phyloP scores from a whole-genome alignment of 2,888 invertebrate genomes.

The Phengaris alcon region DNA sequence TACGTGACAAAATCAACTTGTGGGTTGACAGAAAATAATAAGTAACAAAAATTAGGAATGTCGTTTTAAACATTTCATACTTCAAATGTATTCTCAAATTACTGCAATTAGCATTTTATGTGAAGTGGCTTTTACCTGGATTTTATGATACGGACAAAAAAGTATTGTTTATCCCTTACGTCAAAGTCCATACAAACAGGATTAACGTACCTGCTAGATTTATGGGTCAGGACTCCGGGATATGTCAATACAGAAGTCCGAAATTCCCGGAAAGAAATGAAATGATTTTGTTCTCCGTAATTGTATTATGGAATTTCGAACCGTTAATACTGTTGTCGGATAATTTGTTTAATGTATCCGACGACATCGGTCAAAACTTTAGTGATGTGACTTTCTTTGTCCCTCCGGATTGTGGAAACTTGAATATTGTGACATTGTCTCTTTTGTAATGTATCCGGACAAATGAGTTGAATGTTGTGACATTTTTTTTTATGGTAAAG shows the following conservation, averaged over 20 bases:
- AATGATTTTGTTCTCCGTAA: slow-evolving; percentile 20
- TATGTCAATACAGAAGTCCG: slow-evolving; percentile 23
- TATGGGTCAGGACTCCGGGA: slow-evolving; percentile 23
- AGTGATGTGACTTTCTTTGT: background rate
- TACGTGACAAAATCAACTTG: background rate
- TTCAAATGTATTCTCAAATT: slow-evolving; percentile 15
- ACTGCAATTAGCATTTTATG: slow-evolving; percentile 18
- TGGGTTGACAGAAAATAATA: background rate
- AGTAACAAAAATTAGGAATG: slow-evolving; percentile 23
- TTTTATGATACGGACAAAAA: slow-evolving; percentile 29
- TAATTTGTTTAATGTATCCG: slow-evolving; percentile 15
- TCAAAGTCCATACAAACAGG: slow-evolving; percentile 58
- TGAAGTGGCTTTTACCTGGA: slow-evolving; percentile 20
- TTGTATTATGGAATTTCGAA: slow-evolving; percentile 11
- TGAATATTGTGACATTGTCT: background rate
- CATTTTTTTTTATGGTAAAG: slow-evolving; percentile 13
- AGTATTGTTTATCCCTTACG: slow-evolving; percentile 71
- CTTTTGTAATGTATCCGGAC: background rate
- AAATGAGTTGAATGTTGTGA: background rate
- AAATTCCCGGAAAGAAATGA: slow-evolving; percentile 19
- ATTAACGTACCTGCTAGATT: slow-evolving; percentile 49
- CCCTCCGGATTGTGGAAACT: background rate
- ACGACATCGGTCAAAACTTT: background rate
- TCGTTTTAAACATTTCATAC: slow-evolving; percentile 22
- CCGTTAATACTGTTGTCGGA: slow-evolving; percentile 19